phyloP scores from a whole-genome alignment of 2,888 invertebrate genomes.

The Syrista parreyssii region DNA sequence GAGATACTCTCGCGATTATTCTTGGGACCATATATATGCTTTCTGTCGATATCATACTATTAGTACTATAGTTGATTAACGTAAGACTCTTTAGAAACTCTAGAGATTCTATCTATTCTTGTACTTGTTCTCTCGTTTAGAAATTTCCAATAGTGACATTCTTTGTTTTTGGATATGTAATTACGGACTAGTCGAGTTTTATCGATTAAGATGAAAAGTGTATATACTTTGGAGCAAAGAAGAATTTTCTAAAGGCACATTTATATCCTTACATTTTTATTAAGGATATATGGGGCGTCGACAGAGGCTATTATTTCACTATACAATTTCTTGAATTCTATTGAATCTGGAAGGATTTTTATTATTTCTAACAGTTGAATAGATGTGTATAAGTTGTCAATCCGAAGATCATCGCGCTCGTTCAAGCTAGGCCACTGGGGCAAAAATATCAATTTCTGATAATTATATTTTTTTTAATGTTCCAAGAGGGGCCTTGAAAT shows the following conservation, averaged over 20 bases:
- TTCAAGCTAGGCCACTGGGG: too few relatives aligned
- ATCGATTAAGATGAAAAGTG: not conserved
- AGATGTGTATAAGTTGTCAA: too few relatives aligned
- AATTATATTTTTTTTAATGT: too few relatives aligned
- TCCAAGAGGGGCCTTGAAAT: too few relatives aligned
- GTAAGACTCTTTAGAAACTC: not conserved
- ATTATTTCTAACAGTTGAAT: too few relatives aligned
- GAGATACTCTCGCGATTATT: not conserved
- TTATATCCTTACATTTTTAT: not conserved
- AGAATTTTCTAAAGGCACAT: not conserved
- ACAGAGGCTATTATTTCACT: too few relatives aligned
- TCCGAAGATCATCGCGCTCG: too few relatives aligned
- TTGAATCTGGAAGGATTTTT: too few relatives aligned
- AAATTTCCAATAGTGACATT: not conserved
- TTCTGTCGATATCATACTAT: not conserved
- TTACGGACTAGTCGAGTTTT: not conserved
- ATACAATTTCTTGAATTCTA: too few relatives aligned
- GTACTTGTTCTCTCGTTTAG: not conserved
- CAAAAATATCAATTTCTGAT: too few relatives aligned
- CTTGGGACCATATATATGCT: not conserved
- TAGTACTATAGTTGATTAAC: not conserved
- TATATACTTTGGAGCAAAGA: not conserved
- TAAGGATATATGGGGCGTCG: not conserved
- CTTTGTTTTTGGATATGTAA: not conserved
- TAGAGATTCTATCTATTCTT: not conserved